Percentiles rank a stretch among this genome's conserved stretches.
Conservation (phyloP, 92 coral and sea anemone species). For the Siderastrea siderea region DNA sequence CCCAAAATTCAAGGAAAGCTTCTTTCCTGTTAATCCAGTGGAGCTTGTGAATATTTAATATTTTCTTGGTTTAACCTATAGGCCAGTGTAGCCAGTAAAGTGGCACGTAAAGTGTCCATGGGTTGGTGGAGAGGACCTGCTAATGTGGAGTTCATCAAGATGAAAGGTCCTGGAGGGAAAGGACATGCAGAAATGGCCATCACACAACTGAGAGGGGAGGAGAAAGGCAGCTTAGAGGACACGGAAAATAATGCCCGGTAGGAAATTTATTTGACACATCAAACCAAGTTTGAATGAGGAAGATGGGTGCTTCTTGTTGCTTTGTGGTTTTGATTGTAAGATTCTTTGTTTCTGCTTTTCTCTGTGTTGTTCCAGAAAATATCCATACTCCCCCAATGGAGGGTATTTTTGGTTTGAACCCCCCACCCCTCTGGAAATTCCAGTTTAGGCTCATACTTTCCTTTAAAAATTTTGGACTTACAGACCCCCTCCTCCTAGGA, state of each 20-base stretch:
- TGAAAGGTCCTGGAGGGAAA: constrained; percentile 93
- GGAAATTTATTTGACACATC: not conserved
- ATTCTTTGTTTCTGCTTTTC: no score
- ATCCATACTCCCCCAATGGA: no score
- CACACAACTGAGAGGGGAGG: constrained; percentile 69
- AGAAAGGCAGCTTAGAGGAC: constrained; percentile 8
- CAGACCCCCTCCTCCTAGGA: no score
- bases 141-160: constrained; percentile 85
- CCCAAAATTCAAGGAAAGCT: no score
- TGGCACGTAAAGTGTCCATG: constrained; percentile 90
- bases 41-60: not conserved
- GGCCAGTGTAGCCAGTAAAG: constrained; percentile 92
- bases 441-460: no score
- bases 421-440: no score
- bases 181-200: constrained; percentile 97
- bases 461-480: no score
- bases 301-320: not conserved
- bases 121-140: constrained; percentile 96
- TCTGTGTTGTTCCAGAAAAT: no score
- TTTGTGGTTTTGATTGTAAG: no score
- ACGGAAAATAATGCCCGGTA: constrained; percentile 23
- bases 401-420: no score
- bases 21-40: no score
- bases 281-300: not conserved
- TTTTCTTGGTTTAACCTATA: not conserved